Evolutionary conservation across 2,888 invertebrate species (phyloP).

Genomic region (Ditylenchus weischeri): DNA sequence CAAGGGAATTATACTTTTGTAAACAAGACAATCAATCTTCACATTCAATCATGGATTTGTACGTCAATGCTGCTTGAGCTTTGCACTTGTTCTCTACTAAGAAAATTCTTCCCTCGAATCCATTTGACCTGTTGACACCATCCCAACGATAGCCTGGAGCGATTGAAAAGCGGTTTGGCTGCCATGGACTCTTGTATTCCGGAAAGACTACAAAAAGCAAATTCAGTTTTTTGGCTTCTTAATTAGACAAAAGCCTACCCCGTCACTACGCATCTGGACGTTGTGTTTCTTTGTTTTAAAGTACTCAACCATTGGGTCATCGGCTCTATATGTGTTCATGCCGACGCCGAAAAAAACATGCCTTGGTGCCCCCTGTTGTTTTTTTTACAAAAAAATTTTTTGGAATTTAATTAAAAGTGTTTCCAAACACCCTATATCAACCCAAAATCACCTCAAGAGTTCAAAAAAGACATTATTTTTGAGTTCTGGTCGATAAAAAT

Average conservation of each 20-base stretch:
- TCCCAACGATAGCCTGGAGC: constrained; percentile 95
- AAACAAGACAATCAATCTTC: constrained; percentile 24
- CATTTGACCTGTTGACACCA: constrained; percentile 92
- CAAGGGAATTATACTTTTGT: too few species aligned
- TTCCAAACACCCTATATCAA: too few species aligned
- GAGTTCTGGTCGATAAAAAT: too few species aligned
- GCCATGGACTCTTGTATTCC: constrained; percentile 73
- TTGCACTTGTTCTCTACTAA: constrained; percentile 37
- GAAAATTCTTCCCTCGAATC: constrained; percentile 80
- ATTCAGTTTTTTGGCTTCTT: constrained; percentile 17
- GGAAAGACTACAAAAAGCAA: constrained; percentile 59
- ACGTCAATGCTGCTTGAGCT: constrained; percentile 45
- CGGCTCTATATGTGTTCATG: too few species aligned
- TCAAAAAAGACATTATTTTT: too few species aligned
- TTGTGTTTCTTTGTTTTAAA: constrained; percentile 72
- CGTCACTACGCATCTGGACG: constrained; percentile 54
- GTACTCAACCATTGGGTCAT: constrained; percentile 76
- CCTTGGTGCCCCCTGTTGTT: too few species aligned
- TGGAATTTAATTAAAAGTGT: too few species aligned
- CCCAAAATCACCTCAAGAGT: too few species aligned
- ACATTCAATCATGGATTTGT: constrained; percentile 34
- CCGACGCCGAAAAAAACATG: too few species aligned
- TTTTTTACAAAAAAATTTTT: too few species aligned
- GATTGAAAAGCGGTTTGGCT: constrained; percentile 85
- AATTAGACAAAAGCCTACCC: constrained; percentile 22